phyloP scores from a whole-genome alignment of 2,113 vertebrate genomes.

The Malurus elegans region DNA sequence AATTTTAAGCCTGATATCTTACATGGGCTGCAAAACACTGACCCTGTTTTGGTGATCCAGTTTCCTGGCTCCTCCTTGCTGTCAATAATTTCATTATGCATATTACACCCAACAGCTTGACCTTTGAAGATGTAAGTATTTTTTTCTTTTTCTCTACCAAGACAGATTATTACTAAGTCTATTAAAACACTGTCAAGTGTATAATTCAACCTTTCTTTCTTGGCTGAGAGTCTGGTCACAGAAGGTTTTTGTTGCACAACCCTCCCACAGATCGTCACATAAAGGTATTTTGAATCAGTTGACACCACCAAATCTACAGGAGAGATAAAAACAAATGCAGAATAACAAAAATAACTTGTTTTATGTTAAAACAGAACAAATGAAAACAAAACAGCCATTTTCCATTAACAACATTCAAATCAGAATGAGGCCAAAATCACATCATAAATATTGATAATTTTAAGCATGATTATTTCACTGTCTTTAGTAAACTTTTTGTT shows the following conservation, averaged over 20 bases:
- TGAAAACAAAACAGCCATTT: background rate
- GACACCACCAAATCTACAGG: background rate
- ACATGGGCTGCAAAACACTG: background rate
- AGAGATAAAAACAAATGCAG: background rate
- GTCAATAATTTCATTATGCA: background rate
- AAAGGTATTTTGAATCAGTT: background rate
- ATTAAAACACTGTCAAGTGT: background rate
- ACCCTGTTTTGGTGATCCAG: background rate
- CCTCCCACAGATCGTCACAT: background rate
- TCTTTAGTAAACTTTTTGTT: background rate
- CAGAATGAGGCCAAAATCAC: background rate
- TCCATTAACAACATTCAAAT: background rate
- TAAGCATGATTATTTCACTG: background rate
- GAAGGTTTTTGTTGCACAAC: background rate
- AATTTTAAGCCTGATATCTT: background rate
- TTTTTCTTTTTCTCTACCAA: background rate
- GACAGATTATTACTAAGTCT: background rate
- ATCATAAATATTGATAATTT: background rate
- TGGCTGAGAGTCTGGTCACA: background rate
- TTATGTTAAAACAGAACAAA: background rate
- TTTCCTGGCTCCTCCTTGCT: background rate
- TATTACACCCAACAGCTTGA: background rate
- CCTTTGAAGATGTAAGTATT: background rate
- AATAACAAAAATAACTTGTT: background rate
- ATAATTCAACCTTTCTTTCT: background rate